Conservation (phyloP, 2,888 invertebrate species). For the Himalopsyche tibetana region DNA sequence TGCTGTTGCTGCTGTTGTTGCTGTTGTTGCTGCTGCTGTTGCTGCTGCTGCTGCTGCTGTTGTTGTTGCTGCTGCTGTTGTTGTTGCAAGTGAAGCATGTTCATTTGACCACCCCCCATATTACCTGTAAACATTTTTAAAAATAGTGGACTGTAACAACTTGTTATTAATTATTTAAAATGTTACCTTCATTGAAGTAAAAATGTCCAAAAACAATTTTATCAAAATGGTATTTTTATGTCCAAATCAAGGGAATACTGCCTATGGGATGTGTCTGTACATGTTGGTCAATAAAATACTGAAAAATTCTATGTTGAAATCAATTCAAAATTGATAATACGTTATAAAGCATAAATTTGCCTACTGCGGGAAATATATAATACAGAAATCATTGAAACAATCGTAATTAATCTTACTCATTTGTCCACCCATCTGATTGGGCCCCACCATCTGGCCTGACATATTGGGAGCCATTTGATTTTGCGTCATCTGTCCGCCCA, state of each 20-base stretch:
- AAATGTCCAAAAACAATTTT: too few species aligned
- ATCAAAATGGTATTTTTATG: background rate
- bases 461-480: constrained; percentile 75
- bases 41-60: constrained; percentile 53
- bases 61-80: constrained; percentile 9
- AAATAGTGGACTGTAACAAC: too few species aligned
- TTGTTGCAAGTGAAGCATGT: constrained; percentile 73
- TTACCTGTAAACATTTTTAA: constrained; percentile 67
- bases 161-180: background rate
- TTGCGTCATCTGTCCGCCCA: constrained; percentile 75
- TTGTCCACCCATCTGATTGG: constrained; percentile 72
- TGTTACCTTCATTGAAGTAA: too few species aligned
- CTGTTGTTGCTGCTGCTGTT: constrained; percentile 66
- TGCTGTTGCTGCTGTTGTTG: too few species aligned
- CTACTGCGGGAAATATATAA: too few species aligned
- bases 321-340: too few species aligned
- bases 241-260: too few species aligned
- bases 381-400: background rate
- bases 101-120: constrained; percentile 73
- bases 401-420: constrained; percentile 69
- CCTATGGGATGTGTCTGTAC: too few species aligned
- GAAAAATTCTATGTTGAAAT: too few species aligned
- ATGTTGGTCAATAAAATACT: too few species aligned
- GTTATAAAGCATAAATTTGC: too few species aligned
- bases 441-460: constrained; percentile 72